These are phyloP conservation scores for Tromatobia lineatoria DNA, from an alignment of 2,888 invertebrate species.

Conservation along the genomic window DNA sequence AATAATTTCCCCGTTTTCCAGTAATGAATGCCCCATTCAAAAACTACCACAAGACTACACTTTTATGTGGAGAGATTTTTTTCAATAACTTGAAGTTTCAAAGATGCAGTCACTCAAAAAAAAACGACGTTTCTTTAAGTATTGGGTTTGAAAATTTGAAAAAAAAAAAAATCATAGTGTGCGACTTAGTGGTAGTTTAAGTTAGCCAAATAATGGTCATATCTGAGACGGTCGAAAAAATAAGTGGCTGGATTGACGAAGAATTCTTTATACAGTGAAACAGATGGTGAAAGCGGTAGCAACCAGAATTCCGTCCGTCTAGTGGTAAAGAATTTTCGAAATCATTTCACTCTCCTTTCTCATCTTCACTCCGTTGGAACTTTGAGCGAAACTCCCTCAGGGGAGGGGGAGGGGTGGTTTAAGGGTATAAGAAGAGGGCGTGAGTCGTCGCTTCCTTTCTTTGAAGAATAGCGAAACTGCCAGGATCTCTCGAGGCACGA, in stretches of 20 bases:
- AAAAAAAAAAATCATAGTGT: too few species aligned
- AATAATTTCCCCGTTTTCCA: too few species aligned
- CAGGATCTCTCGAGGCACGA: slow-evolving; percentile 48
- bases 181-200: too few species aligned
- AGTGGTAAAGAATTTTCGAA: slow-evolving; percentile 39
- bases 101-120: too few species aligned
- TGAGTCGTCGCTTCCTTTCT: slow-evolving; percentile 41
- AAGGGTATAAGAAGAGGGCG: neutral
- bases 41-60: too few species aligned
- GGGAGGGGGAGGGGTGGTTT: neutral
- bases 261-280: neutral
- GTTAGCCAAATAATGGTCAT: too few species aligned
- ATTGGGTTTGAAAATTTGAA: too few species aligned
- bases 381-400: neutral
- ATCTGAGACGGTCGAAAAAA: neutral
- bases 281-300: neutral
- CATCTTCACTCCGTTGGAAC: slow-evolving; percentile 17
- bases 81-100: too few species aligned
- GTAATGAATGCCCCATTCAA: too few species aligned
- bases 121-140: too few species aligned
- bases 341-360: slow-evolving; percentile 34
- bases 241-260: neutral
- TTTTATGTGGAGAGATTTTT: too few species aligned
- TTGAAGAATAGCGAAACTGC: slow-evolving; percentile 52
- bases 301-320: neutral